A percentile compares a stretch with the other conserved stretches of the same genome.
phyloP scores from a whole-genome alignment of 2,113 vertebrate genomes.

The Chrysemys picta region DNA sequence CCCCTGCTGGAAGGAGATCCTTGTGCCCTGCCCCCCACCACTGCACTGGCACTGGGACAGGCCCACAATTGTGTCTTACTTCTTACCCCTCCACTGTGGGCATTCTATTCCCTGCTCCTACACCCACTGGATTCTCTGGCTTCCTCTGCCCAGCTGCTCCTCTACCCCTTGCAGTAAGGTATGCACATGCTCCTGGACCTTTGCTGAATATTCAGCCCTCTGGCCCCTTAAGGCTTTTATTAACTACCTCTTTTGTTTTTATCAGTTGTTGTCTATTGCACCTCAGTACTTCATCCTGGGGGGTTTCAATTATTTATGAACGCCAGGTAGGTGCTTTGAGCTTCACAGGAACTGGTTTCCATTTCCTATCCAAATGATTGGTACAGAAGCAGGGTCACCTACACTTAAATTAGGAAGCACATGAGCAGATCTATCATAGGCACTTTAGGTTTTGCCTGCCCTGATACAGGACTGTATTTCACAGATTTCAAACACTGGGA shows the following conservation, averaged over 20 bases:
- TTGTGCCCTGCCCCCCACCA: background rate
- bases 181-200: background rate
- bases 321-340: background rate
- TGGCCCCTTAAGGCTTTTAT: background rate
- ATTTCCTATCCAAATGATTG: background rate
- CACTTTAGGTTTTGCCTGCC: background rate
- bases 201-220: background rate
- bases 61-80: background rate
- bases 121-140: background rate
- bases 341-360: background rate
- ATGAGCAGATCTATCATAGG: background rate
- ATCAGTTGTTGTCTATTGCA: background rate
- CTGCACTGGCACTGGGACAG: background rate
- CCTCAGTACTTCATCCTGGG: background rate
- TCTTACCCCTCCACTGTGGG: background rate
- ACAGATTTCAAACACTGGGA: background rate
- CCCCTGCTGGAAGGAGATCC: background rate
- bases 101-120: background rate
- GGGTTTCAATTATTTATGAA: background rate
- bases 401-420: background rate
- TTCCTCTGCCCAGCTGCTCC: background rate
- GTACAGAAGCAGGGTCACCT: background rate
- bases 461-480: background rate
- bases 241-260: background rate
- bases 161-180: background rate